phyloP scores from a whole-genome alignment of 2,113 vertebrate species.

The Dipodomys merriami region DNA sequence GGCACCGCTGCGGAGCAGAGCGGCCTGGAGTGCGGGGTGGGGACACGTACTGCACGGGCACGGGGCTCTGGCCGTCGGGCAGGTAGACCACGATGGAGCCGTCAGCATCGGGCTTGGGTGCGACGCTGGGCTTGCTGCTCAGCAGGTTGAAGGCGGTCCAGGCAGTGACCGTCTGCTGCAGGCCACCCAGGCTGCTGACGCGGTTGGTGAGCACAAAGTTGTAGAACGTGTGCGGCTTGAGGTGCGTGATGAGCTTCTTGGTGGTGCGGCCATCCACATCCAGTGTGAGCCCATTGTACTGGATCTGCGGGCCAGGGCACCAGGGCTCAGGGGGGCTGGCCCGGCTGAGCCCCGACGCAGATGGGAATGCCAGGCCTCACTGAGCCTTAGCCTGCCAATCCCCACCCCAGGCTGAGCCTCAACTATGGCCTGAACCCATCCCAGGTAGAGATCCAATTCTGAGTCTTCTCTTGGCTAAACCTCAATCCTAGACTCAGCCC shows the following conservation, averaged over 20 bases:
- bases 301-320: constrained; percentile 87
- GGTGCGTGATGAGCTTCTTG: constrained; percentile 92
- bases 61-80: constrained; percentile 89
- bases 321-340: background rate
- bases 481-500: no score
- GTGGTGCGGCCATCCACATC: constrained; percentile 93
- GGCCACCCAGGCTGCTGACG: constrained; percentile 91
- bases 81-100: constrained; percentile 92
- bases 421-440: background rate
- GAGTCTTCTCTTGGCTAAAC: background rate
- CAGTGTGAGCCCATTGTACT: constrained; percentile 93
- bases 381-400: no score
- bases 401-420: background rate
- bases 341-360: no score
- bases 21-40: background rate
- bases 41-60: constrained; percentile 90
- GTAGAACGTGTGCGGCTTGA: constrained; percentile 94
- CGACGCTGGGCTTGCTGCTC: constrained; percentile 91
- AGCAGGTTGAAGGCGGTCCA: constrained; percentile 92
- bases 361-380: no score
- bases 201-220: constrained; percentile 93
- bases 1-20: no score
- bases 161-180: constrained; percentile 92
- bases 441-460: background rate
- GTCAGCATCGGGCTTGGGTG: constrained; percentile 90